phyloP scores from a whole-genome alignment of 2,888 invertebrate species.

The Antheraea assamensis region DNA sequence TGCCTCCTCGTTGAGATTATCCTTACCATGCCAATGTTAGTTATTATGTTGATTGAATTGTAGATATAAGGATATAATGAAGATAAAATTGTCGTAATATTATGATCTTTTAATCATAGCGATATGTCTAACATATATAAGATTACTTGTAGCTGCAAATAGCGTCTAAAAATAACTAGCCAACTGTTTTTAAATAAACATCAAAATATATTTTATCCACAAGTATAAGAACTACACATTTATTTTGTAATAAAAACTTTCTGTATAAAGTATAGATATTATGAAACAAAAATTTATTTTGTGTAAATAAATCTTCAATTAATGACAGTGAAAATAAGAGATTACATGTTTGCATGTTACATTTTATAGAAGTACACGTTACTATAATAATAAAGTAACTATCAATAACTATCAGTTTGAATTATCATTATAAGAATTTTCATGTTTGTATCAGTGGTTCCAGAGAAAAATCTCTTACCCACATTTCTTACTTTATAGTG shows the following conservation, averaged over 20 bases:
- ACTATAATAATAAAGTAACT: too few species aligned
- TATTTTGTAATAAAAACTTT: background rate
- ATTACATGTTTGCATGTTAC: too few species aligned
- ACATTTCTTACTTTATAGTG: too few species aligned
- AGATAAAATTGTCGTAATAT: background rate
- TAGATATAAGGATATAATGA: slow-evolving; percentile 1
- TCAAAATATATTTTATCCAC: background rate
- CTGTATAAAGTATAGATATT: background rate
- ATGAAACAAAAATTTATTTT: too few species aligned
- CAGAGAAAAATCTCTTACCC: too few species aligned
- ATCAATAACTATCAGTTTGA: too few species aligned
- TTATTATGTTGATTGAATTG: slow-evolving; percentile 62
- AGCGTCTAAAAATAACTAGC: background rate
- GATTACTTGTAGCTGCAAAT: background rate
- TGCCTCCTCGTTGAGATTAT: slow-evolving; percentile 64
- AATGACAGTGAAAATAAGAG: too few species aligned
- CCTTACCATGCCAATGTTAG: slow-evolving; percentile 52
- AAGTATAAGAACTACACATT: background rate
- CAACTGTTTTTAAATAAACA: too few species aligned
- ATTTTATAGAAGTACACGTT: too few species aligned
- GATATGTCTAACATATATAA: background rate
- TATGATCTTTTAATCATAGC: background rate
- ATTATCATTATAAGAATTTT: too few species aligned
- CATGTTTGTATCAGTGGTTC: too few species aligned
- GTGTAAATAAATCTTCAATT: too few species aligned